These are phyloP conservation scores for Heliothis peltigera DNA, from an alignment of 2,888 invertebrate genomes.

Conservation along the genomic window DNA sequence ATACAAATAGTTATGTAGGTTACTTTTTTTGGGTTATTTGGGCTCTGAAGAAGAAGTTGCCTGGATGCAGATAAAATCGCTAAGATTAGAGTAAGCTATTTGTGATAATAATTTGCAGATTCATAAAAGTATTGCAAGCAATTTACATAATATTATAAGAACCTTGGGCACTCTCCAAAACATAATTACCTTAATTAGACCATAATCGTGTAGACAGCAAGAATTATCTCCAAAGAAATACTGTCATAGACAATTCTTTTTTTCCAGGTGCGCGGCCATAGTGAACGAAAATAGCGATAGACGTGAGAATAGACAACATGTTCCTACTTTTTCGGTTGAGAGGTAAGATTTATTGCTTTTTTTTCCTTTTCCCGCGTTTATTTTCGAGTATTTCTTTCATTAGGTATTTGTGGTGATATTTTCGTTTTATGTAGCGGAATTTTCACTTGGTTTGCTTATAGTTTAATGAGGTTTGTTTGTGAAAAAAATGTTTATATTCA, in stretches of 20 bases:
- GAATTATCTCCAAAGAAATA: neutral
- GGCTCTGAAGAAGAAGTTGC: too few species aligned
- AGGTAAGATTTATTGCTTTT: slow-evolving; percentile 73
- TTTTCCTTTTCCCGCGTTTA: slow-evolving; percentile 14
- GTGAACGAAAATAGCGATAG: slow-evolving; percentile 68
- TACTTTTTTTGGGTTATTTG: too few species aligned
- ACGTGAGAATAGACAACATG: slow-evolving; percentile 70
- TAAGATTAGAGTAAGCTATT: too few species aligned
- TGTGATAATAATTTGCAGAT: too few species aligned
- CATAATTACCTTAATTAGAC: too few species aligned
- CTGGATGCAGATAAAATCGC: too few species aligned
- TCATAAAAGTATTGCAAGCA: too few species aligned
- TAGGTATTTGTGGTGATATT: slow-evolving; percentile 54
- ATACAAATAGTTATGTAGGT: too few species aligned
- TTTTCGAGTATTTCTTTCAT: slow-evolving; percentile 35
- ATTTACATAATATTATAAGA: too few species aligned
- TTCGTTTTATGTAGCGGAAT: slow-evolving; percentile 60
- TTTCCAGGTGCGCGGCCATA: slow-evolving; percentile 77
- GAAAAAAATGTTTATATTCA: neutral
- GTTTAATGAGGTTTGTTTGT: slow-evolving; percentile 17
- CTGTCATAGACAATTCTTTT: slow-evolving; percentile 39
- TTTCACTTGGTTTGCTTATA: slow-evolving; percentile 49
- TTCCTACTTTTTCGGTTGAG: slow-evolving; percentile 63
- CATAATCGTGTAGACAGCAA: too few species aligned
- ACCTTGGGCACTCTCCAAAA: too few species aligned